These are phyloP conservation scores for Pogona vitticeps DNA, from an alignment of 2,113 vertebrate genomes.

Conservation along the genomic window DNA sequence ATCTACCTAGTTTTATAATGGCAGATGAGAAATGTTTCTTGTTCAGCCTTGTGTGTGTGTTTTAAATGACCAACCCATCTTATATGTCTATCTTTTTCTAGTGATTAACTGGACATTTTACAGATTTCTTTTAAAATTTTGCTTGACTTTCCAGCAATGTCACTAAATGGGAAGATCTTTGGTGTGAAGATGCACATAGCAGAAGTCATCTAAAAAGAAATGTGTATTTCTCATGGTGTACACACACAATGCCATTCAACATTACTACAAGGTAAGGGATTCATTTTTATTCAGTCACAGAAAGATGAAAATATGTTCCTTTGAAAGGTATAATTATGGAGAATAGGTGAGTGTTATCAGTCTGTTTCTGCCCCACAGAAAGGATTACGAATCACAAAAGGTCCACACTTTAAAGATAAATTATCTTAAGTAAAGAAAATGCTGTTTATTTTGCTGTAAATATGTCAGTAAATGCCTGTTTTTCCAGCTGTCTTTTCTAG, in stretches of 20 bases:
- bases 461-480: conserved; percentile 1
- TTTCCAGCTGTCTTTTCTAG: not conserved
- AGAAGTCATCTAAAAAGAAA: conserved; percentile 54
- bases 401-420: not conserved
- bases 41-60: not conserved
- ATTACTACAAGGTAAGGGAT: conserved; percentile 65
- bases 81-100: conserved; percentile 18
- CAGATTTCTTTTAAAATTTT: not conserved
- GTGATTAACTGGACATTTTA: not conserved
- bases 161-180: conserved; percentile 45
- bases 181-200: conserved; percentile 54
- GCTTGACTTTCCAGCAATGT: conserved; percentile 52
- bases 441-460: conserved; percentile 19
- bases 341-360: conserved; percentile 19
- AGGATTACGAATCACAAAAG: conserved; percentile 46
- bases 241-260: conserved; percentile 34
- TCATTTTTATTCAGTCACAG: conserved; percentile 35
- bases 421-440: conserved; percentile 8
- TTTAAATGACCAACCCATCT: not conserved
- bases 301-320: conserved; percentile 34
- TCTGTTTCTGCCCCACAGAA: conserved; percentile 25
- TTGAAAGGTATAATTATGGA: conserved; percentile 42
- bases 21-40: conserved; percentile 21
- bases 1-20: too few relatives aligned
- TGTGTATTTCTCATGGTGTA: conserved; percentile 55